A percentile compares a stretch with the other conserved stretches of the same genome.
Evolutionary conservation across 2,113 vertebrate species (phyloP).

Genomic region (Promerops cafer): DNA sequence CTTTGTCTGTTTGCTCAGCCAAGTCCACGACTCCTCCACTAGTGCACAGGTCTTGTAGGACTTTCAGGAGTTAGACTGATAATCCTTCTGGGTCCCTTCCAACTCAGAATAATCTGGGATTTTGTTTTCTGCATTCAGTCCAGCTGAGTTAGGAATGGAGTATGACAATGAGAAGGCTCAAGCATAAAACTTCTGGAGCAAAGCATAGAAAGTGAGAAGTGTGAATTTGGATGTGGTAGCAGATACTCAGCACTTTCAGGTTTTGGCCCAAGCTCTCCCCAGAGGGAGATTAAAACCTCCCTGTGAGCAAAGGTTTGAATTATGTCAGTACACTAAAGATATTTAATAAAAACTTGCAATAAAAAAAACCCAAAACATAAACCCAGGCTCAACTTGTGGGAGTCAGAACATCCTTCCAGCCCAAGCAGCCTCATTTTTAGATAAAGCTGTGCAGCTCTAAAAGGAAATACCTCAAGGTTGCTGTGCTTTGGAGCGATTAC

Average conservation of each 20-base stretch:
- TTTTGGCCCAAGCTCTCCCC: background rate
- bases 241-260: background rate
- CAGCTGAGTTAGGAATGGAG: background rate
- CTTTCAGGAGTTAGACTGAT: background rate
- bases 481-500: slow-evolving; percentile 13
- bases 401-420: background rate
- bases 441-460: background rate
- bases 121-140: background rate
- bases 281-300: background rate
- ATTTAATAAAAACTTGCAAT: slow-evolving; percentile 18
- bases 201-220: background rate
- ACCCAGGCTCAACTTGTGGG: background rate
- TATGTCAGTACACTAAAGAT: background rate
- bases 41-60: background rate
- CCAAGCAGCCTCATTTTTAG: background rate
- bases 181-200: background rate
- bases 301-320: background rate
- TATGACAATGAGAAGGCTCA: background rate
- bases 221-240: background rate
- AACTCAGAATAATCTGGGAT: background rate
- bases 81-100: background rate
- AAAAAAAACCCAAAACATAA: background rate
- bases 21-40: background rate
- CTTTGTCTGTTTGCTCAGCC: background rate
- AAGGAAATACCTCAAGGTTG: slow-evolving; percentile 50